Evolutionary conservation across 2,797 vertebrate genomes (phyloP).

Genomic region (Sebastiscus tertius): DNA sequence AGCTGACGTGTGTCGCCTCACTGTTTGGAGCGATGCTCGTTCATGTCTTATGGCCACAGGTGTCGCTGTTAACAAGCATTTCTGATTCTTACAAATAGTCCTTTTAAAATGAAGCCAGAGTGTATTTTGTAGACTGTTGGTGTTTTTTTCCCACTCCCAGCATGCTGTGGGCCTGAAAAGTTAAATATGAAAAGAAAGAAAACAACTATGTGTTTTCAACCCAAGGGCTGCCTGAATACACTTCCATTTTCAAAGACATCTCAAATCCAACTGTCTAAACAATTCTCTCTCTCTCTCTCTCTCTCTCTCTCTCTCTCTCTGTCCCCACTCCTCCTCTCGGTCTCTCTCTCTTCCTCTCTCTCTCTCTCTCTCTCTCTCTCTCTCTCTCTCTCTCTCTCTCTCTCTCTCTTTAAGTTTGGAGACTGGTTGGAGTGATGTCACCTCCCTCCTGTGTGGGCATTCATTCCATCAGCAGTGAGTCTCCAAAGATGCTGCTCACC

Average conservation of each 20-base stretch:
- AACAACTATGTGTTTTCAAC: not conserved
- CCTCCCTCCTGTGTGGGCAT: constrained; percentile 52
- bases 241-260: constrained; percentile 19
- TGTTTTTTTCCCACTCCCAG: not conserved
- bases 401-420: constrained; percentile 43
- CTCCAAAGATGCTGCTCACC: constrained; percentile 41
- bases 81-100: too few relatives aligned
- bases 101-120: not conserved
- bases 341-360: constrained; percentile 2
- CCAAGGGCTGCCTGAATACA: not conserved
- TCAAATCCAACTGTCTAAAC: not conserved
- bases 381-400: not conserved
- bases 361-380: constrained; percentile 10
- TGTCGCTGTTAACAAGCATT: too few relatives aligned
- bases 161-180: not conserved
- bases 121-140: not conserved
- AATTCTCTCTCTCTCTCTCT: not conserved
- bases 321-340: not conserved
- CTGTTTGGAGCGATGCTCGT: too few relatives aligned
- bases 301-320: not conserved
- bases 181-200: not conserved
- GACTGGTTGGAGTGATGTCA: constrained; percentile 77
- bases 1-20: too few relatives aligned
- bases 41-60: too few relatives aligned
- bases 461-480: constrained; percentile 40